Percentiles rank a stretch among this genome's conserved stretches.
Evolutionary conservation across 2,113 vertebrate genomes (phyloP).

Genomic region (Leucosticte australis): DNA sequence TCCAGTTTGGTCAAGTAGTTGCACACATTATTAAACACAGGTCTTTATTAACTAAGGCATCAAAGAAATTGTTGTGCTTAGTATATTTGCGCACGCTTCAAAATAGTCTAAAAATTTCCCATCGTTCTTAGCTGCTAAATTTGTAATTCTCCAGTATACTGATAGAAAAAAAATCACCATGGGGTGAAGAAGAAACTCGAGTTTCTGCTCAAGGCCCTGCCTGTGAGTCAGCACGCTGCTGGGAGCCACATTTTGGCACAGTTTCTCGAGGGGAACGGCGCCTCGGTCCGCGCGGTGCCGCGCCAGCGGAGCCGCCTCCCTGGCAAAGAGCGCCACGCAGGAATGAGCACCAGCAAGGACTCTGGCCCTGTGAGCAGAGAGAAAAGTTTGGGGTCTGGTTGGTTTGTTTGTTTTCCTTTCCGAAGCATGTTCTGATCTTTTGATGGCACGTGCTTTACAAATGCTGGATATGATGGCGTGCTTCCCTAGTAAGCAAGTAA

Average conservation of each 20-base stretch:
- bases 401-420: constrained; percentile 2
- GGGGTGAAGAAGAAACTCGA: not conserved
- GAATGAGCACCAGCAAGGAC: not conserved
- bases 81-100: not conserved
- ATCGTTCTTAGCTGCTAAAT: not conserved
- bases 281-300: rapidly evolving
- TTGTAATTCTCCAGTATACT: not conserved
- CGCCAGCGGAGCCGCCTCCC: rapidly evolving
- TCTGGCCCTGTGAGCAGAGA: not conserved
- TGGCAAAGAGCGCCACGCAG: not conserved
- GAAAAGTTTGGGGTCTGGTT: not conserved
- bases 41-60: not conserved
- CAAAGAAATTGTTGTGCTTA: not conserved
- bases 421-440: not conserved
- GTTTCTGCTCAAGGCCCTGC: not conserved
- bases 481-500: not conserved
- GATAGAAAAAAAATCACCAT: not conserved
- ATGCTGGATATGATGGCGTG: not conserved
- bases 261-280: rapidly evolving
- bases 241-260: not conserved
- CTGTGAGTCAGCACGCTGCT: rapidly evolving
- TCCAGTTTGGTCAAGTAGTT: not conserved
- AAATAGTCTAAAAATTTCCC: not conserved
- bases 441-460: not conserved
- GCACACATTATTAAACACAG: not conserved